Conservation (phyloP, 2,888 invertebrate species). For the Coelinius sp. region DNA sequence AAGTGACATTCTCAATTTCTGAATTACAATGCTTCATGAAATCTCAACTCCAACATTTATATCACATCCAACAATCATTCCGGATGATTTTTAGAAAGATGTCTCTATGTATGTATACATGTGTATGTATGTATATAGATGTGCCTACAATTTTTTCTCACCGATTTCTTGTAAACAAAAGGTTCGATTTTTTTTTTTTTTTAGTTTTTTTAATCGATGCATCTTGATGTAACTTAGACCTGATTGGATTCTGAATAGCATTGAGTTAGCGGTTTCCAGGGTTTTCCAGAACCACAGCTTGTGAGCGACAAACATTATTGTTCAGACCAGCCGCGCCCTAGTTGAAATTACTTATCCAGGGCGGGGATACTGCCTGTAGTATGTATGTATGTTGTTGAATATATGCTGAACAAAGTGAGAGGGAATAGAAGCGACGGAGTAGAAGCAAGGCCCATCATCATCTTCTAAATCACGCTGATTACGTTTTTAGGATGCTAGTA, state of each 20-base stretch:
- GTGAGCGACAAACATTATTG: too few species aligned
- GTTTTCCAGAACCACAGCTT: too few species aligned
- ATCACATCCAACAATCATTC: too few species aligned
- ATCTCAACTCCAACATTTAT: not conserved
- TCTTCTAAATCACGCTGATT: conserved; percentile 64
- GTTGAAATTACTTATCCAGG: not conserved
- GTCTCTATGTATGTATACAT: not conserved
- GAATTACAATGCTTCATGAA: not conserved
- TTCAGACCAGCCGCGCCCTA: too few species aligned
- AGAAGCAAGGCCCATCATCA: conserved; percentile 57
- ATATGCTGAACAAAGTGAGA: not conserved
- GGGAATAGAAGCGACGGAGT: not conserved
- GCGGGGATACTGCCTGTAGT: not conserved
- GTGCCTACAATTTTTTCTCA: too few species aligned
- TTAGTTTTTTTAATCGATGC: too few species aligned
- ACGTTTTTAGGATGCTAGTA: conserved; percentile 66
- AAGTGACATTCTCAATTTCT: not conserved
- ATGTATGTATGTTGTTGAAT: conserved; percentile 11
- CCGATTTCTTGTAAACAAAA: too few species aligned
- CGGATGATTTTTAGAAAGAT: too few species aligned
- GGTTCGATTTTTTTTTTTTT: too few species aligned
- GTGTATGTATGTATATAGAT: not conserved
- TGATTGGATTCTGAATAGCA: too few species aligned
- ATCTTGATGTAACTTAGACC: too few species aligned
- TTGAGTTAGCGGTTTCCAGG: too few species aligned